These are phyloP conservation scores for Coreoperca whiteheadi DNA, from an alignment of 2,113 vertebrate genomes.

Conservation along the genomic window DNA sequence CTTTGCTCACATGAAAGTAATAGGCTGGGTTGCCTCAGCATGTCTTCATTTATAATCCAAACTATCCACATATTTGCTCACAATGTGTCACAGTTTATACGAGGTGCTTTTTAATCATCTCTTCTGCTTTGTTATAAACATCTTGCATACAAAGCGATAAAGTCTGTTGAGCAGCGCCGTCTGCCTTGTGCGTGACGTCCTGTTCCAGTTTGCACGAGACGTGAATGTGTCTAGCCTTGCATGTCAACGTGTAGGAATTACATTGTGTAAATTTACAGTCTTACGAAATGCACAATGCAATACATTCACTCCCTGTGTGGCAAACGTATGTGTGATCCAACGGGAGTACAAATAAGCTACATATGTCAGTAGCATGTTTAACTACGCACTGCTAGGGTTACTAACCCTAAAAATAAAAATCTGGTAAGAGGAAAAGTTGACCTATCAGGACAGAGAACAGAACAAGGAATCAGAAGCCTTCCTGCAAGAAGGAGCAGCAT, in stretches of 20 bases:
- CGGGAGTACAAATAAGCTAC: background rate
- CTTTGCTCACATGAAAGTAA: conserved; percentile 58
- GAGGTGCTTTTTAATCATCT: conserved; percentile 40
- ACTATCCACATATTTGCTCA: conserved; percentile 44
- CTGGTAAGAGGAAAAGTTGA: conserved; percentile 16
- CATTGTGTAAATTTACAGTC: too few species aligned
- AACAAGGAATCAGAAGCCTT: conserved; percentile 14
- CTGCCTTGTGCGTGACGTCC: background rate
- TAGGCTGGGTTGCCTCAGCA: conserved; percentile 39
- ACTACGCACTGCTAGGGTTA: background rate
- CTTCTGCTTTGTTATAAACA: conserved; percentile 30
- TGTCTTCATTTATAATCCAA: conserved; percentile 62
- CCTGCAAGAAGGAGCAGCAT: conserved; percentile 37
- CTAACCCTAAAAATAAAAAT: conserved; percentile 20
- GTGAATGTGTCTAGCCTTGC: background rate
- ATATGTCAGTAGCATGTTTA: too few species aligned
- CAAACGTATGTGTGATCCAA: background rate
- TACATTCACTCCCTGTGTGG: too few species aligned
- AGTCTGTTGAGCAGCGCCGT: background rate
- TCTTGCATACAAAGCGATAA: conserved; percentile 8
- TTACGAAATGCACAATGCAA: too few species aligned
- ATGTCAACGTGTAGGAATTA: conserved; percentile 4
- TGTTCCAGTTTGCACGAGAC: background rate
- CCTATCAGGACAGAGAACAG: conserved; percentile 26
- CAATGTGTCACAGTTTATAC: conserved; percentile 28